Evolutionary conservation across 2,888 invertebrate species (phyloP), one percentile per base, ranked within the genome.

Genomic region (Orgyia antiqua): DNA sequence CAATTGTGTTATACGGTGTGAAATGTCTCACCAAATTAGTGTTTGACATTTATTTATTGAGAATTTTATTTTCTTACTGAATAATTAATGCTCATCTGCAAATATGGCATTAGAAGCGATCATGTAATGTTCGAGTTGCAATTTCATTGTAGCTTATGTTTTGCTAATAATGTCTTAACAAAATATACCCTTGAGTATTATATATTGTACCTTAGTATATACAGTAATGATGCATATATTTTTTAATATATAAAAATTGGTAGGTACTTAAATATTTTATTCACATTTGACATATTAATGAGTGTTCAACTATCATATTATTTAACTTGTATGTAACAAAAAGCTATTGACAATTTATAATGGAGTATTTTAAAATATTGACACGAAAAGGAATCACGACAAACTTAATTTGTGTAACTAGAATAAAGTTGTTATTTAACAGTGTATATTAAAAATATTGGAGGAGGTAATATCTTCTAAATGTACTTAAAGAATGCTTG

Each of bases 41-140:
- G 79, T 82, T 82, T 76, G 80, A 80, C 82, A 80, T 80, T 86
- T 77, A 83, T 84, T 84, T 86, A 84, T 84, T 86, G 82, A 84
- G 68, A 84, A 82, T 82, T 84, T 84, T 84, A 84, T 86, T 84
- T 84, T 83, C 82, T 73, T 84, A 86, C 15, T 77, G 73, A 63
- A 61, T 74, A 72, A 72, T 66, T 67, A 68, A 67, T 83, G 83
- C 66, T 72, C 84, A 83, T 86, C 86, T 86, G 86, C 86, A 86
- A 86, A 86, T 86, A 84, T 86, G 86, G 86, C 72, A 56, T 57
- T 54, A 52, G 52, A 59, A 58, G 59, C 63, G 52, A 64, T 59
- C 59, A 45, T 58, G 47, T 50, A 51, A 60, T 57, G 63, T 67
- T 66, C 61, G 45, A 52, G 57, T 57, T 53, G 61, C 62, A 60